Base-by-base conservation (phyloP, 2,797 vertebrate genomes). In the Sternarchorhynchus goeldii region DNA sequence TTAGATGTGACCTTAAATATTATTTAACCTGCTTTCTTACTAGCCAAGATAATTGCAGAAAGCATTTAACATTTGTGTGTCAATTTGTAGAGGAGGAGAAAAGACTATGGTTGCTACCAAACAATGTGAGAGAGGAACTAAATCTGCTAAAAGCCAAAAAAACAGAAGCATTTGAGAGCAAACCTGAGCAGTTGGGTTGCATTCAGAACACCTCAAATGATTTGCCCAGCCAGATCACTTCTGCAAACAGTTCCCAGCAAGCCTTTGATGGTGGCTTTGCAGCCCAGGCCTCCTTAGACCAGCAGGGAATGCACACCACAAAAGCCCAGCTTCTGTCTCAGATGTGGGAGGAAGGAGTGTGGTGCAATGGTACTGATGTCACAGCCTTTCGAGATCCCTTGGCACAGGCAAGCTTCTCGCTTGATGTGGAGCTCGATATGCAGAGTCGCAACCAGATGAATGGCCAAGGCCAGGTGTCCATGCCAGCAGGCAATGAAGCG, bases 351-450 rank as follows among this genome's bases (percentile, higher is more conserved):
- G 81, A 81, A n/a, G 10, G 12, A 0, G 29, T 58, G 50, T 75
- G 32, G 18, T 70, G 4, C 20, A n/a, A 14, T 4, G 55, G 45
- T n/a, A 25, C 71, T 4, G 62, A 62, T 12, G 21, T 50, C 68
- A 17, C 10, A 21, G 0, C 71, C 8, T 76, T 56, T 60, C 65
- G 58, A 20, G 84, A 86, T 18, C 55, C 67, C 17, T 55, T 50
- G 0, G 36, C 45, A 3, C 67, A 84, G 73, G 76, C 79, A 0
- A 87, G 69, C 65, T 60, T 82, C 36, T 88, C 78, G 55, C 74
- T 88, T 66, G 88, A 91, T 8, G 0, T 59, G 66, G 85, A 88
- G 63, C 83, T 87, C 14, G 75, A 88, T 71, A 59, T 73, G 31
- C 76, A 50, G 6, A 5, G 64, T 25, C 69, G 18, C 21, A 66